Base-by-base conservation (phyloP, 2,797 vertebrate species). In the Fistularia tabacaria region DNA sequence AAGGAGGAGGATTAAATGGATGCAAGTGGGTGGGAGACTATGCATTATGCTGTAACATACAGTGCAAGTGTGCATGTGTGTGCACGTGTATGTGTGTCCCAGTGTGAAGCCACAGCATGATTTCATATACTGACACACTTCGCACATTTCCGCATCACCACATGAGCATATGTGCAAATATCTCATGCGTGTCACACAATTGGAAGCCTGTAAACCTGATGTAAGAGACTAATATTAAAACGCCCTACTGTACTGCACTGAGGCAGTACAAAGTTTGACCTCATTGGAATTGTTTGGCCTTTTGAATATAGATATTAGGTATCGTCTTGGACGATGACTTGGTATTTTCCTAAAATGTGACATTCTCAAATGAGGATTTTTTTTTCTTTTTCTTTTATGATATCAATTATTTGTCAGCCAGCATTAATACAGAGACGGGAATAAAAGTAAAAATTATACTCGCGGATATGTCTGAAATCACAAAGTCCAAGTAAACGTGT, bases 31-130 rank as follows among this genome's bases (percentile, higher is more conserved):
- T 50, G 58, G 65, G 49, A 71, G 67, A 57, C 46, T 13, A 73
- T 72, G 72, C 57, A 64, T 76, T 71, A 74, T 64, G 40, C 63
- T 66, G 70, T 67, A 62, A 74, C 71, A 66, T 69, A 45, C 53
- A 47, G 8, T 8, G 39, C 39, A 40, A 8, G 39, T 10, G 39
- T 40, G 57, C 54, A 46, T 57, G 55, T 51, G 36, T 41, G 45
- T 39, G 64, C 36, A 11, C 46, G 53, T 49, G 12, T 46, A 39
- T 10, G 49, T 69, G 50, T 9, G 54, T 51, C 57, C 54, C 44
- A 25, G 39, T 46, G 38, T 53, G 36, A 54, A 59, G 63, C 57
- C 43, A 53, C 10, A 9, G 45, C 48, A 50, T 40, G 13, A 8
- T 13, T 49, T 14, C 46, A 56, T 42, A 37, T 43, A 49, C 9